Evolutionary conservation across 2,888 invertebrate genomes (phyloP).

Genomic region (Craniophora ligustri): DNA sequence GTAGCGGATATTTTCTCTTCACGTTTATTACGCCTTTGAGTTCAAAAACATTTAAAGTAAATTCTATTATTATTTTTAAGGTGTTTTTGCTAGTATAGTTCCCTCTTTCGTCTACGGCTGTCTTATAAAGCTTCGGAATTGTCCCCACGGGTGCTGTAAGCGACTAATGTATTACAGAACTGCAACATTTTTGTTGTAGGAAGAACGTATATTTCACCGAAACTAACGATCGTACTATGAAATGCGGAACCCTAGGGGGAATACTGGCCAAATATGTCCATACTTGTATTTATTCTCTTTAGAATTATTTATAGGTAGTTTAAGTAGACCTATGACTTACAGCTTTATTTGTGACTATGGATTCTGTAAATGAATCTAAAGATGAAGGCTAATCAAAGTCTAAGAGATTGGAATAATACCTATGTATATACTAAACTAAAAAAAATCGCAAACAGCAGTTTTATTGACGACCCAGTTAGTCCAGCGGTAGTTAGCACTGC

Average conservation of each 20-base stretch:
- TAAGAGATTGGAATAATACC: too few species aligned
- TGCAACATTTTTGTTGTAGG: slow-evolving; percentile 4
- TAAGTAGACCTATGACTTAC: too few species aligned
- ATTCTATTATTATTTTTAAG: slow-evolving; percentile 40
- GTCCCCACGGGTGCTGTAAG: slow-evolving; percentile 33
- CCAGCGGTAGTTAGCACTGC: too few species aligned
- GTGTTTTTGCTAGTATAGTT: slow-evolving; percentile 29
- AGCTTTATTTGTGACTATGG: too few species aligned
- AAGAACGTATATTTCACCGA: slow-evolving; percentile 11
- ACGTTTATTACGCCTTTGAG: slow-evolving; percentile 41
- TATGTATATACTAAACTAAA: too few species aligned
- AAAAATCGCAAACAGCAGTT: too few species aligned
- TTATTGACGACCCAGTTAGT: too few species aligned
- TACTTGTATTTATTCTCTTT: neutral
- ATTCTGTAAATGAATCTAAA: too few species aligned
- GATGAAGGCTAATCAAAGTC: too few species aligned
- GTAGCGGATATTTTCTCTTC: slow-evolving; percentile 20
- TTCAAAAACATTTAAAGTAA: slow-evolving; percentile 39
- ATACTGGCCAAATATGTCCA: slow-evolving; percentile 2
- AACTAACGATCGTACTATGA: slow-evolving; percentile 9
- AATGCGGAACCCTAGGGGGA: slow-evolving; percentile 1
- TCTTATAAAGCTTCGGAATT: slow-evolving; percentile 17
- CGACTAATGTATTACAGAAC: slow-evolving; percentile 24
- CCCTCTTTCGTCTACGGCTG: slow-evolving; percentile 15
- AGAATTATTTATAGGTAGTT: too few species aligned